These are phyloP conservation scores for Coleophora deauratella DNA, from an alignment of 2,888 invertebrate genomes.

Conservation along the genomic window DNA sequence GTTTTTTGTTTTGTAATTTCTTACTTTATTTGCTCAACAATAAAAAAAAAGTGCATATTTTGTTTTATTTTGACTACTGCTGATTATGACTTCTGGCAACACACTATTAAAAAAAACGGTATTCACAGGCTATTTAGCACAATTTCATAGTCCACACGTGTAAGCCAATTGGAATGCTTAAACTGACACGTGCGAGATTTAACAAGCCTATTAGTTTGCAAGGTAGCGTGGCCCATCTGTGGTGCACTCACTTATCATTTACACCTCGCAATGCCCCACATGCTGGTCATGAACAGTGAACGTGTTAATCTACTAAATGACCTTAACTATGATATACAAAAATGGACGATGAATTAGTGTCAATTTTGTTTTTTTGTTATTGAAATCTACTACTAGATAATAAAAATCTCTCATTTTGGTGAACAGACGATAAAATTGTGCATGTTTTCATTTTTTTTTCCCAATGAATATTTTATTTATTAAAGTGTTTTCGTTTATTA, in stretches of 20 bases:
- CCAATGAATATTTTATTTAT: too few species aligned
- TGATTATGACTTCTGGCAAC: not conserved
- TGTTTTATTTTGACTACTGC: not conserved
- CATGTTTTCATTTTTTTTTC: too few species aligned
- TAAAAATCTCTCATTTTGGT: too few species aligned
- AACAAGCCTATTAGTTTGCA: not conserved
- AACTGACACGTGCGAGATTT: not conserved
- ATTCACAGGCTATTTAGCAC: not conserved
- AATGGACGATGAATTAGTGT: too few species aligned
- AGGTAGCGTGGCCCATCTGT: not conserved
- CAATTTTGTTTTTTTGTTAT: too few species aligned
- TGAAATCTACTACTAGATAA: too few species aligned
- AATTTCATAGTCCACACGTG: not conserved
- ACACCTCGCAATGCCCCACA: not conserved
- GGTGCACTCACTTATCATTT: not conserved
- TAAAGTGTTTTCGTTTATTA: too few species aligned
- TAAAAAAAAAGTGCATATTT: not conserved
- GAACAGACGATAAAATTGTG: too few species aligned
- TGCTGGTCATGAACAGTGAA: not conserved
- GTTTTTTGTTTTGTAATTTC: not conserved
- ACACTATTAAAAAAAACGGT: not conserved
- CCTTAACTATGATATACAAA: too few species aligned
- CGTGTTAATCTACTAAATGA: too few species aligned
- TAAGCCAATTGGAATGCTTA: not conserved
- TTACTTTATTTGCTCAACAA: not conserved